A percentile compares a stretch with the other conserved stretches of the same genome.
These are phyloP conservation scores for Gorsachius goisagi DNA, from an alignment of 2,113 vertebrate species.

Conservation along the genomic window DNA sequence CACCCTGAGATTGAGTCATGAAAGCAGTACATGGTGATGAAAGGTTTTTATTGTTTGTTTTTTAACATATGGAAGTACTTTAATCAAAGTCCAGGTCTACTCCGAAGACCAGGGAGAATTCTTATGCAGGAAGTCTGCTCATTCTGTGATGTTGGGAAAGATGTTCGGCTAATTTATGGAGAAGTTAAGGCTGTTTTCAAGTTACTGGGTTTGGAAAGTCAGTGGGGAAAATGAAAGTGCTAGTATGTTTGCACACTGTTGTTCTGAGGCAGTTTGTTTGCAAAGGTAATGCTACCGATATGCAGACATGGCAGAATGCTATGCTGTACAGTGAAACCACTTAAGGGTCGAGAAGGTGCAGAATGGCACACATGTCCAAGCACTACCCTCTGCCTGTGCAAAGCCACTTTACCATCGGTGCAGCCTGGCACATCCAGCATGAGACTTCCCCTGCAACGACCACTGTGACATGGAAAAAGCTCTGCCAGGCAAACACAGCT, in stretches of 20 bases:
- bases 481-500: background rate
- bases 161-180: background rate
- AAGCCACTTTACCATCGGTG: background rate
- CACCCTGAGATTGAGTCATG: background rate
- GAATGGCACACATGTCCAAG: rapidly evolving
- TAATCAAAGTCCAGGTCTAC: background rate
- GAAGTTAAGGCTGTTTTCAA: background rate
- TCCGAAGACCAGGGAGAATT: background rate
- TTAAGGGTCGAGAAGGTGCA: background rate
- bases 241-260: background rate
- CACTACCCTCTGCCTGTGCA: background rate
- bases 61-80: background rate
- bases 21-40: background rate
- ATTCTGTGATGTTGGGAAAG: background rate
- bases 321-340: background rate
- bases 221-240: background rate
- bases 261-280: background rate
- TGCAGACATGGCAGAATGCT: background rate
- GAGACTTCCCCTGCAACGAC: background rate
- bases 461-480: rapidly evolving
- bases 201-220: background rate
- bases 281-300: background rate
- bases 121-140: background rate
- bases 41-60: background rate
- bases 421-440: background rate